Percentiles rank a stretch among this genome's conserved stretches.
phyloP scores from a whole-genome alignment of 92 coral and sea anemone species.

The Palythoa heliodiscus region DNA sequence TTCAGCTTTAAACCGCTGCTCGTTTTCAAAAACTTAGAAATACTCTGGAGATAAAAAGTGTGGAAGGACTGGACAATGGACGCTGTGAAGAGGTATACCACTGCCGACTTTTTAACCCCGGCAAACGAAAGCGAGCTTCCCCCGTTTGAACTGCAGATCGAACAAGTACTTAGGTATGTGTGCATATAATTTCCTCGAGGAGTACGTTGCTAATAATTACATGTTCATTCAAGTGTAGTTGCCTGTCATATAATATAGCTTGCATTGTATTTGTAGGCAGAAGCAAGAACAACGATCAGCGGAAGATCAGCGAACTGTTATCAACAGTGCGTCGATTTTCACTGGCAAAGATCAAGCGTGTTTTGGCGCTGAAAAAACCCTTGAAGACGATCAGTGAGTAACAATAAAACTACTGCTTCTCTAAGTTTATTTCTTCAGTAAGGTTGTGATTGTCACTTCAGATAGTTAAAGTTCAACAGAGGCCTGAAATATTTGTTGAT shows the following conservation, averaged over 20 bases:
- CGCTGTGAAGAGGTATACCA: conserved; percentile 22
- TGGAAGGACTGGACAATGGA: conserved; percentile 15
- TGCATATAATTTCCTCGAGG: conserved; percentile 33
- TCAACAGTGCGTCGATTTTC: conserved; percentile 17
- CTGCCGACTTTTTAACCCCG: conserved; percentile 42
- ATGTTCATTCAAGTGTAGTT: conserved; percentile 43
- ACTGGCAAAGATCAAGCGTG: background rate
- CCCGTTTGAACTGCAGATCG: conserved; percentile 44
- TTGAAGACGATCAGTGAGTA: conserved; percentile 44
- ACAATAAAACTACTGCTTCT: conserved; percentile 1
- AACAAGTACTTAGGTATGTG: conserved; percentile 50
- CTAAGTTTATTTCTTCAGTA: background rate
- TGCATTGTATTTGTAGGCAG: conserved; percentile 37
- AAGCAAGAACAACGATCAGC: conserved; percentile 13
- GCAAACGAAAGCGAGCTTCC: conserved; percentile 43
- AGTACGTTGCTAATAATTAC: conserved; percentile 30
- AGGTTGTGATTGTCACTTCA: background rate
- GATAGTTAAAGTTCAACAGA: background rate
- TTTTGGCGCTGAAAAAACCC: conserved; percentile 38
- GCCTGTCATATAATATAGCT: conserved; percentile 22
- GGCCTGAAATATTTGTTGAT: background rate
- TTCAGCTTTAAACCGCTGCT: conserved; percentile 17
- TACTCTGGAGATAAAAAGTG: conserved; percentile 1
- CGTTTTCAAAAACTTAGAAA: conserved; percentile 16
- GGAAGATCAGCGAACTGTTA: background rate